A percentile compares a stretch with the other conserved stretches of the same genome.
Conservation (phyloP, 2,888 invertebrate genomes). For the Napeogenes inachia region DNA sequence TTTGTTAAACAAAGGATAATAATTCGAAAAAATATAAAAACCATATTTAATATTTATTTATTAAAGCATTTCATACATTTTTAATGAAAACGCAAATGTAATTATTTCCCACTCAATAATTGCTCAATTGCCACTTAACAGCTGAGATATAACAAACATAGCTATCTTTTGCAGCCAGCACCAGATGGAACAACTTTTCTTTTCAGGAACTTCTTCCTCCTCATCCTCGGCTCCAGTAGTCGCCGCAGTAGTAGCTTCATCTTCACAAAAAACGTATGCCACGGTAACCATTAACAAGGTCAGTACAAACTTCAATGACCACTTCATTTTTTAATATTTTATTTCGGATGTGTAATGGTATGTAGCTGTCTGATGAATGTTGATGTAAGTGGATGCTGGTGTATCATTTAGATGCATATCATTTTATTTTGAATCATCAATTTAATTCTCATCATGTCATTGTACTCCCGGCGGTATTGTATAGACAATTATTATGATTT, state of each 20-base stretch:
- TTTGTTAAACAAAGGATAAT: no score
- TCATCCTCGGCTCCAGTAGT: slow-evolving; percentile 56
- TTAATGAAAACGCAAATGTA: neutral
- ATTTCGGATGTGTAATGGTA: slow-evolving; percentile 10
- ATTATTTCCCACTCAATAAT: slow-evolving; percentile 12
- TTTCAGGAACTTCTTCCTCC: slow-evolving; percentile 59
- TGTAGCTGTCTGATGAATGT: slow-evolving; percentile 6
- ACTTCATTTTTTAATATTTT: slow-evolving; percentile 9
- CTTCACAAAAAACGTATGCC: slow-evolving; percentile 51
- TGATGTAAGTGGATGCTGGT: slow-evolving; percentile 12
- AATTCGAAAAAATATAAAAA: no score
- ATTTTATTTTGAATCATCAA: slow-evolving; percentile 17
- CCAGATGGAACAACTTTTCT: slow-evolving; percentile 69
- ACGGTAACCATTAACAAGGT: slow-evolving; percentile 42
- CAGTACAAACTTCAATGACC: slow-evolving; percentile 33
- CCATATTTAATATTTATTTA: neutral
- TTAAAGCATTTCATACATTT: neutral
- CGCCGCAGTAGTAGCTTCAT: slow-evolving; percentile 46
- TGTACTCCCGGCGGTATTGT: slow-evolving; percentile 7
- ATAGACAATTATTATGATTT: neutral
- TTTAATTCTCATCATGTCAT: slow-evolving; percentile 25
- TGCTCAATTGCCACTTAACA: slow-evolving; percentile 50
- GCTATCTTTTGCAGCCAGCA: slow-evolving; percentile 75
- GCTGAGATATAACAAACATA: slow-evolving; percentile 70
- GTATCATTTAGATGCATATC: slow-evolving; percentile 20